These are phyloP conservation scores for Parauchenoglanis punctatus DNA, from an alignment of 2,797 vertebrate genomes.

Conservation along the genomic window DNA sequence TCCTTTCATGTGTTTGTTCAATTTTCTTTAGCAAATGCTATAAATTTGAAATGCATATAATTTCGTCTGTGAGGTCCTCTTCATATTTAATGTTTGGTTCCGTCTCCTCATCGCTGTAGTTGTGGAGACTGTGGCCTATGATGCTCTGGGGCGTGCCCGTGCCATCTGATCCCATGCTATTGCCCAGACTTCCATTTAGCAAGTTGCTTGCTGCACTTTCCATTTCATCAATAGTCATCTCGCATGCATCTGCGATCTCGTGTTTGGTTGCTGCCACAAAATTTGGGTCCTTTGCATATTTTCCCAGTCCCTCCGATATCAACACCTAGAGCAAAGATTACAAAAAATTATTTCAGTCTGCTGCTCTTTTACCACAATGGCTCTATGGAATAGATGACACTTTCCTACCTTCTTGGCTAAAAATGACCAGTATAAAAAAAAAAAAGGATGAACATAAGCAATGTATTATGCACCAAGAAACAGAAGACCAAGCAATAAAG, in stretches of 20 bases:
- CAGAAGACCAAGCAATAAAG: not conserved
- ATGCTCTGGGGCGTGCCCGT: slow-evolving; percentile 59
- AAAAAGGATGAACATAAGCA: not conserved
- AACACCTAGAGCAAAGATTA: slow-evolving; percentile 83
- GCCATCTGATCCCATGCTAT: slow-evolving; percentile 57
- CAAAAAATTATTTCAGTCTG: not conserved
- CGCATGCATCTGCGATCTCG: slow-evolving; percentile 94
- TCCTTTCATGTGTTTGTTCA: slow-evolving; percentile 22
- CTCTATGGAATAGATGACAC: not conserved
- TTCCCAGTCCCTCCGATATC: slow-evolving; percentile 94
- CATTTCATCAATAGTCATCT: slow-evolving; percentile 98
- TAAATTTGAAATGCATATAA: slow-evolving; percentile 96
- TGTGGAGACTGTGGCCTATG: slow-evolving; percentile 76
- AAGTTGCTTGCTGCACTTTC: slow-evolving; percentile 95
- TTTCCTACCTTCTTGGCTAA: slow-evolving; percentile 1
- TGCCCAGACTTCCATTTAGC: slow-evolving; percentile 83
- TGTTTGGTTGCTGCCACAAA: slow-evolving; percentile 93
- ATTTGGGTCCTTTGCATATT: slow-evolving; percentile 92
- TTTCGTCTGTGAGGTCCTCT: slow-evolving; percentile 95
- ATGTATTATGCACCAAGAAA: not conserved
- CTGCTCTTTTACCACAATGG: not conserved
- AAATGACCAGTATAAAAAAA: not conserved
- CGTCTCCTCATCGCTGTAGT: slow-evolving; percentile 92
- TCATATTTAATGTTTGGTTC: slow-evolving; percentile 80
- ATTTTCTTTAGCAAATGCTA: slow-evolving; percentile 75